Conservation (phyloP, 2,113 vertebrate genomes). For the Dasypus novemcinctus region DNA sequence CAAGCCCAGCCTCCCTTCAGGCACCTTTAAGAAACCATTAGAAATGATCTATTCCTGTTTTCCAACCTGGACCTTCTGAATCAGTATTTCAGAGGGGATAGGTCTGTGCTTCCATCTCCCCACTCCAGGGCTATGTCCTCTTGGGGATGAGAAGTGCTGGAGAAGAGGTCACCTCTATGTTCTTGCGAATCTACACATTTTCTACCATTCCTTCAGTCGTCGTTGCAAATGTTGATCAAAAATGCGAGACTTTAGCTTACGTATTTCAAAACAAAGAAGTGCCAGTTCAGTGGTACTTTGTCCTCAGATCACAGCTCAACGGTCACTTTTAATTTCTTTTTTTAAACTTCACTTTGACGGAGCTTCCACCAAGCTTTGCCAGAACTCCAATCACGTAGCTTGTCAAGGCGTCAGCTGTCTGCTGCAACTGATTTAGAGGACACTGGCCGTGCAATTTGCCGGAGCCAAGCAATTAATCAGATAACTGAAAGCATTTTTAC, state of each 20-base stretch:
- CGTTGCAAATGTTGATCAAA: background rate
- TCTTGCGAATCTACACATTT: background rate
- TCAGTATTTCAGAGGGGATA: background rate
- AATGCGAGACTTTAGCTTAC: fast-evolving
- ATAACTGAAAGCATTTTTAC: background rate
- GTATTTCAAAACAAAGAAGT: background rate
- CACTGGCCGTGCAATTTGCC: fast-evolving
- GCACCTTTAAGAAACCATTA: too few species aligned
- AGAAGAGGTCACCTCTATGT: background rate
- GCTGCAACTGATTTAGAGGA: background rate
- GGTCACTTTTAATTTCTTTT: background rate
- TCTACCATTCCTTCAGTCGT: too few species aligned
- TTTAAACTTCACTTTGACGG: background rate
- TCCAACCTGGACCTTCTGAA: background rate
- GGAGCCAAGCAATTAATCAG: background rate
- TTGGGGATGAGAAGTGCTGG: too few species aligned
- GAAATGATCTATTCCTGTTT: background rate
- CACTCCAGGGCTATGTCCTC: background rate
- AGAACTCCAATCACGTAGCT: background rate
- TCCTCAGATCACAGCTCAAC: background rate
- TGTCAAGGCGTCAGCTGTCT: background rate
- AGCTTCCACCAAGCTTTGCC: background rate
- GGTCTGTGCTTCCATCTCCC: too few species aligned
- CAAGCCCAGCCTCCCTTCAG: fast-evolving
- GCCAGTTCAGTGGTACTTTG: background rate